phyloP scores from a whole-genome alignment of 2,113 vertebrate species.

The Corythoichthys intestinalis region DNA sequence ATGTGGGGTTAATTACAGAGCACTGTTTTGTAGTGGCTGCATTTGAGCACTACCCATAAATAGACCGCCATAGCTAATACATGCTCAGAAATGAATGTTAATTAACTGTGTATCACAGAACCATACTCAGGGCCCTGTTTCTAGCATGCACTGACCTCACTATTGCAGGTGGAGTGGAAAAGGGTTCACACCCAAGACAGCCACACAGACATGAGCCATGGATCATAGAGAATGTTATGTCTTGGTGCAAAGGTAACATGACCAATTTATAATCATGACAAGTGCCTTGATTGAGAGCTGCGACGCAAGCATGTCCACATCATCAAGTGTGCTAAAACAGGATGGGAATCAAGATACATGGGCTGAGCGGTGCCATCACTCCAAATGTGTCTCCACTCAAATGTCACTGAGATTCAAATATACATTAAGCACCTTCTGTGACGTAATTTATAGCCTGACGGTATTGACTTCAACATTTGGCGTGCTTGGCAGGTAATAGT shows the following conservation, averaged over 20 bases:
- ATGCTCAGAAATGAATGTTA: slow-evolving; percentile 76
- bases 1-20: slow-evolving; percentile 79
- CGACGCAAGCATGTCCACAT: slow-evolving; percentile 23
- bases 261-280: slow-evolving; percentile 48
- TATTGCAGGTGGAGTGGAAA: slow-evolving; percentile 48
- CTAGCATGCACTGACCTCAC: slow-evolving; percentile 58
- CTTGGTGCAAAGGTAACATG: slow-evolving; percentile 39
- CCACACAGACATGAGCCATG: slow-evolving; percentile 30
- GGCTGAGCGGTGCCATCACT: slow-evolving; percentile 5
- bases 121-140: slow-evolving; percentile 61
- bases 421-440: slow-evolving; percentile 11
- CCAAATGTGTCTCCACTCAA: slow-evolving; percentile 12
- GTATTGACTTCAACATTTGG: background rate
- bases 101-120: slow-evolving; percentile 70
- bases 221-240: slow-evolving; percentile 29
- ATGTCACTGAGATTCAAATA: slow-evolving; percentile 8
- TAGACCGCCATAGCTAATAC: slow-evolving; percentile 74
- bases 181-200: slow-evolving; percentile 46
- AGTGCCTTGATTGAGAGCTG: slow-evolving; percentile 29
- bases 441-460: slow-evolving; percentile 3
- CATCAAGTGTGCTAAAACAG: slow-evolving; percentile 17
- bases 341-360: slow-evolving; percentile 11
- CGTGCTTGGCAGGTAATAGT: slow-evolving; percentile 17
- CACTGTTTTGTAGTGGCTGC: slow-evolving; percentile 76
- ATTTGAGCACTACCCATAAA: slow-evolving; percentile 75